Conservation (phyloP, 1,140 invertebrate species). For the Chlorops oryzae region DNA sequence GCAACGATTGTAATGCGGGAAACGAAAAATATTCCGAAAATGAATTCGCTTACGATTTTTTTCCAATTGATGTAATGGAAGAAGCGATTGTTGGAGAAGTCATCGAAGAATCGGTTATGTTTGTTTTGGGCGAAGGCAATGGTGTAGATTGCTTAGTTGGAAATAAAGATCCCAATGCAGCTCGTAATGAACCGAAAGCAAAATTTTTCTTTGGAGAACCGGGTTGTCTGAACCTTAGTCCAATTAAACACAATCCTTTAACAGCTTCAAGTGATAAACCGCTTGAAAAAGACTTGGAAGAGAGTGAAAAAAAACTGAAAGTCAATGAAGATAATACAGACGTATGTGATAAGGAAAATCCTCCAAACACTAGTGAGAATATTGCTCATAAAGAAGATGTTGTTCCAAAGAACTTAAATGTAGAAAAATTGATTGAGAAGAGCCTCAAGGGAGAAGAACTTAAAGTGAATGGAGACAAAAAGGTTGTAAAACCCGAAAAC, state of each 20-base stretch:
- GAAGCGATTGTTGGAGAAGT: slow-evolving; percentile 55
- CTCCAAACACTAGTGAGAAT: not conserved
- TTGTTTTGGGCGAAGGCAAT: slow-evolving; percentile 64
- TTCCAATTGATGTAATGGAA: too few species aligned
- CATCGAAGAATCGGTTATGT: slow-evolving; percentile 68
- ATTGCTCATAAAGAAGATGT: not conserved
- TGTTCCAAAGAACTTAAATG: too few species aligned
- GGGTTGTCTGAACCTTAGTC: slow-evolving; percentile 44
- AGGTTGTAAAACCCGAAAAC: too few species aligned
- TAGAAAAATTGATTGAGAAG: too few species aligned
- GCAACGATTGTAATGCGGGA: slow-evolving; percentile 58
- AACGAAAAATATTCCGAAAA: not conserved
- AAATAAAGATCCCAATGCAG: slow-evolving; percentile 20
- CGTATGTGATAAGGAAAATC: not conserved
- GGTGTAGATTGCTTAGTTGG: slow-evolving; percentile 62
- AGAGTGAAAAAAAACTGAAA: slow-evolving; percentile 10
- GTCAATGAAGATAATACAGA: slow-evolving; percentile 21
- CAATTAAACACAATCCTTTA: slow-evolving; percentile 32
- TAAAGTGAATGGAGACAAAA: too few species aligned
- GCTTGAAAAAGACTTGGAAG: slow-evolving; percentile 14
- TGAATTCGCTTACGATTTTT: too few species aligned
- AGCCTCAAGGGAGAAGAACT: too few species aligned
- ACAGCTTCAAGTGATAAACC: slow-evolving; percentile 23
- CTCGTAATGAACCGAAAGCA: slow-evolving; percentile 32
- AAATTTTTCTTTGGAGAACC: slow-evolving; percentile 51